A percentile compares a stretch with the other conserved stretches of the same genome.
phyloP scores from a whole-genome alignment of 2,797 vertebrate genomes.

The Champsocephalus gunnari region DNA sequence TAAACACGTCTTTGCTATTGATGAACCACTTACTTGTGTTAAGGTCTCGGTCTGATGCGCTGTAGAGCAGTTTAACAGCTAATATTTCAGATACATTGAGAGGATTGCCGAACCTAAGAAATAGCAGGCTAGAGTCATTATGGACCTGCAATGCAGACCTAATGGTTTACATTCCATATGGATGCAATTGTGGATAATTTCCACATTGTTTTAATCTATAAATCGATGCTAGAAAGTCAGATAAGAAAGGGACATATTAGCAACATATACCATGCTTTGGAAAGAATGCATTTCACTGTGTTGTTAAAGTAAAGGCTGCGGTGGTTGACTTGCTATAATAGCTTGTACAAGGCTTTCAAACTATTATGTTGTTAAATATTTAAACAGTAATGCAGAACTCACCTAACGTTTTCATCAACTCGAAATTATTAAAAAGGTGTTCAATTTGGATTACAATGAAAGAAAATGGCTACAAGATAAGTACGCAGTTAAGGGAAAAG shows the following conservation, averaged over 20 bases:
- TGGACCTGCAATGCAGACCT: not conserved
- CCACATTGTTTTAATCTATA: no score
- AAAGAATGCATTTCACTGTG: no score
- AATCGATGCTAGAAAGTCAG: no score
- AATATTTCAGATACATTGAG: not conserved
- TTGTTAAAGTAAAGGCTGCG: no score
- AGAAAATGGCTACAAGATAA: no score
- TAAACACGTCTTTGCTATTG: not conserved
- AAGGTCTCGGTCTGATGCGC: not conserved
- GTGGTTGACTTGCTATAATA: not conserved
- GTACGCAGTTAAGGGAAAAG: no score
- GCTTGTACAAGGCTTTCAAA: not conserved
- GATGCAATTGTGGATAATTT: not conserved
- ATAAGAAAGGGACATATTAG: no score
- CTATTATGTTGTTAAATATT: not conserved
- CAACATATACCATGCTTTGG: no score
- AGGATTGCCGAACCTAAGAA: constrained; percentile 1
- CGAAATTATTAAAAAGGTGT: no score
- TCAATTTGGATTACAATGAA: no score
- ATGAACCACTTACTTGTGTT: not conserved
- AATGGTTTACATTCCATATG: not conserved
- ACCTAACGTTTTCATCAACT: no score
- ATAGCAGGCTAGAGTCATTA: not conserved
- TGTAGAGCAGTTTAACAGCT: not conserved
- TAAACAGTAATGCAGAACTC: not conserved